Evolutionary conservation across 2,888 invertebrate genomes (phyloP), one percentile per base, ranked within the genome.

Genomic region (Patella depressa): DNA sequence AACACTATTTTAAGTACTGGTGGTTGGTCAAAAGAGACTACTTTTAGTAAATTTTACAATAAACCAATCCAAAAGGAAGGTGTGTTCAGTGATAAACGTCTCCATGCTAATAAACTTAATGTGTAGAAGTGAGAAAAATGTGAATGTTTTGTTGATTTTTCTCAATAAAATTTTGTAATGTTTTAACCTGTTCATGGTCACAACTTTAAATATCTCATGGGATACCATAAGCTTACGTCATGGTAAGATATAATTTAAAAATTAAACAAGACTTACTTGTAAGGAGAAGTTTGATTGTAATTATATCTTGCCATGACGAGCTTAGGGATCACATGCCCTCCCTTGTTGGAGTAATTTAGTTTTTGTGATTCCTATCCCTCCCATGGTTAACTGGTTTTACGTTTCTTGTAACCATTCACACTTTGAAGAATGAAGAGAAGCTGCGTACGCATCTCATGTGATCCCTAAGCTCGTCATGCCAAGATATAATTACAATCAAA

Each of bases 151-250:
- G 19, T 65, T 19, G n/a, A 19, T 19, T 65, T 19, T 65, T 19
- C n/a, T 19, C n/a, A 65, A 19, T 65, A 65, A 65, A 65, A 65
- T 65, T 65, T 65, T 19, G 9, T 65, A 17, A 19, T 65, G 65
- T 65, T 65, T 65, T n/a, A 65, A 45, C 45, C 19, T 65, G n/a
- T 65, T 65, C 65, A 19, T 65, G 19, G 65, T 65, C 19, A 19
- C 65, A 65, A 65, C 65, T 65, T 65, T 65, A 19, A 65, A 65
- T 19, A 65, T 65, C 65, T 65, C 65, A 65, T 19, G 65, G n/a
- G 65, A 45, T 45, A 65, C 65, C 65, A 19, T 19, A 9, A 65
- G 19, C n/a, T 65, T 65, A 65, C 65, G 65, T 65, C 65, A 65
- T 65, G 19, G n/a, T 19, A 19, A 19, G 65, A 19, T 15, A 65